Conservation (phyloP, 2,113 vertebrate genomes). For the Menura novaehollandiae region DNA sequence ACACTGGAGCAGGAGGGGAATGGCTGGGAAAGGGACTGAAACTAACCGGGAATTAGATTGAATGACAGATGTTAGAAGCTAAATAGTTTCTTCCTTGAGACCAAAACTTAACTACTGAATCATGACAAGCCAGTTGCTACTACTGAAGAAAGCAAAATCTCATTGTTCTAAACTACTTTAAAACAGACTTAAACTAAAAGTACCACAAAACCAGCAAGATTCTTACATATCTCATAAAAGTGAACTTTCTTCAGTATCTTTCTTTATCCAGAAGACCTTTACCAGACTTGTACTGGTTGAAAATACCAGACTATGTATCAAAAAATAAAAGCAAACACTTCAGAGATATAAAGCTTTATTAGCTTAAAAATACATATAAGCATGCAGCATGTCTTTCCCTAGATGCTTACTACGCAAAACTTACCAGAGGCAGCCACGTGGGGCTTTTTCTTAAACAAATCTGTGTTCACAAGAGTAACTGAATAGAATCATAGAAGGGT, state of each 20-base stretch:
- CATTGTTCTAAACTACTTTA: not conserved
- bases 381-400: not conserved
- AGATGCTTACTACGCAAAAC: not conserved
- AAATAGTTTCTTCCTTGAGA: not conserved
- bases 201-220: not conserved
- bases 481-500: not conserved
- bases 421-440: not conserved
- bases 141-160: not conserved
- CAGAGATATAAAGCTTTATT: not conserved
- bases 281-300: not conserved
- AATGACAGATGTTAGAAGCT: not conserved
- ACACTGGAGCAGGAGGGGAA: not conserved
- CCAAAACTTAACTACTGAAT: not conserved
- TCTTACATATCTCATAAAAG: not conserved
- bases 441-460: not conserved
- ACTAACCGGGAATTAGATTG: not conserved
- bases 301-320: not conserved
- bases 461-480: not conserved
- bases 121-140: not conserved
- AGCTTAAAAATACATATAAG: not conserved
- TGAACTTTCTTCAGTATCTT: not conserved
- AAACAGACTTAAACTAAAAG: not conserved
- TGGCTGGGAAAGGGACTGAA: not conserved
- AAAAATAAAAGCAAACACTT: not conserved
- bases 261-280: not conserved